Conservation (phyloP, 2,888 invertebrate species). For the Acanthococcus lagerstroemiae region DNA sequence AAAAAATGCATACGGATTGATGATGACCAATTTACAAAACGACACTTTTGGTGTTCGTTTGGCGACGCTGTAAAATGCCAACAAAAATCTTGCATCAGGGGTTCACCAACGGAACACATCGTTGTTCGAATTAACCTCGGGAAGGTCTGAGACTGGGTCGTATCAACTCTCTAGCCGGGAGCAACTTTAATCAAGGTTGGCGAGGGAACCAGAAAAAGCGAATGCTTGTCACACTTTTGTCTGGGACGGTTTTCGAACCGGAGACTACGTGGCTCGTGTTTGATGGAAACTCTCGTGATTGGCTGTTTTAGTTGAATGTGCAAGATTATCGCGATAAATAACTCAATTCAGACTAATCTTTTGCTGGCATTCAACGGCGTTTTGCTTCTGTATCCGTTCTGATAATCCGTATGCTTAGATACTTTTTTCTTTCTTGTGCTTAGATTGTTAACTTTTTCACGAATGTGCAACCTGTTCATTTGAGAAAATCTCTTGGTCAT, state of each 20-base stretch:
- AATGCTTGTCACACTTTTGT: slow-evolving; percentile 43
- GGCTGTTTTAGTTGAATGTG: slow-evolving; percentile 67
- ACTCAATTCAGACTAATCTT: slow-evolving; percentile 84
- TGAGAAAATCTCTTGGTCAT: slow-evolving; percentile 14
- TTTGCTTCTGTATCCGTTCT: slow-evolving; percentile 5
- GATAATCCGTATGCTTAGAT: not conserved
- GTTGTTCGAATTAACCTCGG: slow-evolving; percentile 47
- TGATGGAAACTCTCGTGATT: slow-evolving; percentile 63
- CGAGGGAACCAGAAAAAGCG: slow-evolving; percentile 64
- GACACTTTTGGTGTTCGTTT: slow-evolving; percentile 7
- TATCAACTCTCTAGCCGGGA: slow-evolving; percentile 58
- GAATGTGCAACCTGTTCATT: slow-evolving; percentile 24
- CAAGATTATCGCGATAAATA: slow-evolving; percentile 53
- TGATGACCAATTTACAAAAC: slow-evolving; percentile 10
- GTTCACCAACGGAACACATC: slow-evolving; percentile 52
- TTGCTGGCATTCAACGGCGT: slow-evolving; percentile 44
- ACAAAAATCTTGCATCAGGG: slow-evolving; percentile 68
- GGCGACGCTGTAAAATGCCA: slow-evolving; percentile 41
- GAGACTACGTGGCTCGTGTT: slow-evolving; percentile 38
- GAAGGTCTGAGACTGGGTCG: slow-evolving; percentile 63
- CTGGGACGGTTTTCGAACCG: slow-evolving; percentile 45
- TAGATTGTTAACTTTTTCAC: not conserved
- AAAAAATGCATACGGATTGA: slow-evolving; percentile 18
- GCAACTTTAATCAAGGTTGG: slow-evolving; percentile 52
- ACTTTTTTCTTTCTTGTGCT: not conserved